A percentile compares a stretch with the other conserved stretches of the same genome.
These are phyloP conservation scores for Limnodromus scolopaceus DNA, from an alignment of 2,797 vertebrate genomes.

Conservation along the genomic window DNA sequence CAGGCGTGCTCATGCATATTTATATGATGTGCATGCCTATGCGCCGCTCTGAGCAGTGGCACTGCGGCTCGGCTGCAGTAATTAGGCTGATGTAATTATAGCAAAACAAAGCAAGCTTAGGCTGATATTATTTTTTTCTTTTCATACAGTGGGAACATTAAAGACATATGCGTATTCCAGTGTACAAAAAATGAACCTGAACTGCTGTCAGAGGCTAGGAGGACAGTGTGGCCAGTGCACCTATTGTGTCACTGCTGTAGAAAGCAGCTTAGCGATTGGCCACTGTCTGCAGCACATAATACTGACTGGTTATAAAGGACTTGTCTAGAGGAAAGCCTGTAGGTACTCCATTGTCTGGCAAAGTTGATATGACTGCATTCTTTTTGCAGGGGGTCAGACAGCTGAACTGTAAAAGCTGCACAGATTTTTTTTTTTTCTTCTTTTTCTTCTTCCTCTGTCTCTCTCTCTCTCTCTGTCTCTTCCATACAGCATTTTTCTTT, in stretches of 20 bases:
- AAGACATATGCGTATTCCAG: constrained; percentile 76
- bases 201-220: constrained; percentile 75
- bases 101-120: constrained; percentile 67
- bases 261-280: constrained; percentile 83
- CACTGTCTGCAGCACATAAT: constrained; percentile 82
- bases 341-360: constrained; percentile 84
- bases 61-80: constrained; percentile 66
- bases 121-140: constrained; percentile 38
- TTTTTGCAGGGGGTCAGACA: constrained; percentile 79
- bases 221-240: constrained; percentile 82
- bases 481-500: constrained; percentile 76
- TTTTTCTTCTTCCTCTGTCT: not conserved
- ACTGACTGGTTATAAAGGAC: constrained; percentile 85
- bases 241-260: constrained; percentile 84
- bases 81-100: constrained; percentile 80
- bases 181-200: constrained; percentile 77
- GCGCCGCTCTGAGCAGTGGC: constrained; percentile 66
- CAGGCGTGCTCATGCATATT: constrained; percentile 76
- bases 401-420: constrained; percentile 82
- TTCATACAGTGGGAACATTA: constrained; percentile 72
- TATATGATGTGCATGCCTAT: constrained; percentile 69
- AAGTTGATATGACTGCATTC: constrained; percentile 86
- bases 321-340: constrained; percentile 81
- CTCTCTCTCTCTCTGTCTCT: constrained; percentile 3
- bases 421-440: constrained; percentile 56